Base-by-base conservation (phyloP, 2,888 invertebrate genomes). In the Lymantria monacha region DNA sequence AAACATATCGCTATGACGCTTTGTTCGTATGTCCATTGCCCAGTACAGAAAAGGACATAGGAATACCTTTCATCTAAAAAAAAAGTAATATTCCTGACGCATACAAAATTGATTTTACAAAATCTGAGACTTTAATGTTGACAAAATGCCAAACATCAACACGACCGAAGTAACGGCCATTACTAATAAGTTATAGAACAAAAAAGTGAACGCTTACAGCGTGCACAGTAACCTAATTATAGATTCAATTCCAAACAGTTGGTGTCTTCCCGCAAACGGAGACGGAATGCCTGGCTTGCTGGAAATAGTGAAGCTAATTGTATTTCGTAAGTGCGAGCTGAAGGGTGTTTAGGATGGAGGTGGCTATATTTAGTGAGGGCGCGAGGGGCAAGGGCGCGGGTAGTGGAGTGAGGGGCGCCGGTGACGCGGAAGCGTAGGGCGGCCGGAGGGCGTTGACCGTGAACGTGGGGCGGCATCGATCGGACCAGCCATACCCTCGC, bases 361-460 rank as follows among this genome's bases (percentile, higher is more conserved):
- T 83, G 53, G 55, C 65, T 67, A 89, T 87, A 88, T 90, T 87
- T 88, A 87, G 86, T 66, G 72, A 58, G 59, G 71, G 69, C 66
- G 53, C 46, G 56, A 59, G 61, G 61, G 66, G 59, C 56, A 53
- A 60, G 59, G 52, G 60, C 52, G 37, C 12, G 59, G 51, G 59
- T 57, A 55, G 56, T 45, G 54, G 49, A 59, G 53, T 51, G 52
- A 61, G 71, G 63, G 74, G 70, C 63, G 73, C 68, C 76, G 76
- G 74, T 78, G 85, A 88, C 87, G 86, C 88, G 90, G 89, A 89
- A 89, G 81, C 86, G 82, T 85, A 88, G 88, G 89, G 90, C 89
- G 90, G 90, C 88, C 86, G 88, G 85, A 90, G 91, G 91, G 87
- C 91, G 91, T 78, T 90, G 91, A 91, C 91, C 91, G 91, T 90